Percentiles rank a stretch among this genome's conserved stretches.
phyloP scores from a whole-genome alignment of 2,797 vertebrate genomes.

The Malurus leucopterus region DNA sequence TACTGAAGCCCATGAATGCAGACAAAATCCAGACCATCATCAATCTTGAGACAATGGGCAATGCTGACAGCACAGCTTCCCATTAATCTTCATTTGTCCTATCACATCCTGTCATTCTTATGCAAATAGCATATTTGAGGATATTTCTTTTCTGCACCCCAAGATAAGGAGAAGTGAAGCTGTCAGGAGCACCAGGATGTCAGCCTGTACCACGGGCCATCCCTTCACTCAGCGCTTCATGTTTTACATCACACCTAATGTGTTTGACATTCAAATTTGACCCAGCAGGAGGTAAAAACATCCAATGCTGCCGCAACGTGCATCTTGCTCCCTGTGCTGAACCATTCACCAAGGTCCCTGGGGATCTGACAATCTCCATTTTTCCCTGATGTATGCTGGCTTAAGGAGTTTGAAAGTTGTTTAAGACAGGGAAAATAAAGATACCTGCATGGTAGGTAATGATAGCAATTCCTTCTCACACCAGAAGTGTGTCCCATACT shows the following conservation, averaged over 20 bases:
- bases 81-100: slow-evolving; percentile 83
- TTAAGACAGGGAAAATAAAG: slow-evolving; percentile 24
- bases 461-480: not conserved
- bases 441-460: not conserved
- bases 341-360: slow-evolving; percentile 53
- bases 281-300: slow-evolving; percentile 69
- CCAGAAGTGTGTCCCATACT: not conserved
- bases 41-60: slow-evolving; percentile 72
- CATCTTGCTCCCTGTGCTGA: slow-evolving; percentile 73
- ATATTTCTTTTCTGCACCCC: slow-evolving; percentile 53
- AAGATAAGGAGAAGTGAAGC: slow-evolving; percentile 44
- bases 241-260: slow-evolving; percentile 65
- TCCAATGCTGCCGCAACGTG: slow-evolving; percentile 72
- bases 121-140: slow-evolving; percentile 73
- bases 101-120: slow-evolving; percentile 81
- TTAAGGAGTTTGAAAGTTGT: slow-evolving; percentile 56
- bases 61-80: slow-evolving; percentile 69
- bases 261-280: slow-evolving; percentile 72
- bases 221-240: slow-evolving; percentile 67
- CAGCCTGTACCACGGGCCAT: slow-evolving; percentile 25
- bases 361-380: slow-evolving; percentile 60
- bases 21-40: slow-evolving; percentile 65
- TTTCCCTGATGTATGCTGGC: not conserved
- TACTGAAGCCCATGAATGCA: not conserved
- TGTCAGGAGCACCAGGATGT: slow-evolving; percentile 55